Evolutionary conservation across 2,797 vertebrate species (phyloP), one percentile per base, ranked within the genome.

Genomic region (Poeciliopsis turneri): DNA sequence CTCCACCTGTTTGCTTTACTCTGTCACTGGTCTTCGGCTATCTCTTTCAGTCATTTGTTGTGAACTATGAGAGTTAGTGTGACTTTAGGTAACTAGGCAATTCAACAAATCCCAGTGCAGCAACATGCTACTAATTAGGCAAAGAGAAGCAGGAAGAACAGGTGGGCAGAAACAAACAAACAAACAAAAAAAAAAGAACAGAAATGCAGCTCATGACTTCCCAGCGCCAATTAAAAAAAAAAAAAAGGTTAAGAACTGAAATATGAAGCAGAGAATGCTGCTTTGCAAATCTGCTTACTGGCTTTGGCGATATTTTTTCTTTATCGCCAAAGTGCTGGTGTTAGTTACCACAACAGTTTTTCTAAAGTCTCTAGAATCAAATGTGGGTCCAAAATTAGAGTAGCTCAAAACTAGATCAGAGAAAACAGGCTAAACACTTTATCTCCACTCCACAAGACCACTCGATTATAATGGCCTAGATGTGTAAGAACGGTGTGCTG

Each of bases 11-110:
- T 79, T 75, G 39, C 46, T 71, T 45, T 4, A 12, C 36, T 23
- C 20, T 36, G 25, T 11, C 25, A 15, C 9, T 23, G 30, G 39
- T 28, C 59, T 61, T n/a, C 36, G 61, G 6, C 51, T 28, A 18
- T 72, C 66, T 80, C 2, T 85, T 83, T 84, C 78, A 4, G 51
- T 80, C 83, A 83, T 84, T 89, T 84, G 82, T 90, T 85, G 71
- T 87, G 78, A 90, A 91, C 70, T 51, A 71, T 78, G 77, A 75
- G 25, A 77, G 79, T 41, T 70, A n/a, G 23, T 43, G 39, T 43
- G 43, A 43, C 23, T 45, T 45, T 16, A n/a, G 23, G 68, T 70
- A 70, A 69, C 41, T 13, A 45, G 36, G 39, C 10, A 69, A n/a
- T 25, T 3, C 36, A 69, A 46, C 53, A 64, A 88, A 82, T 66